Conservation (phyloP, 1,140 invertebrate species). For the Nixonia krombeini region DNA sequence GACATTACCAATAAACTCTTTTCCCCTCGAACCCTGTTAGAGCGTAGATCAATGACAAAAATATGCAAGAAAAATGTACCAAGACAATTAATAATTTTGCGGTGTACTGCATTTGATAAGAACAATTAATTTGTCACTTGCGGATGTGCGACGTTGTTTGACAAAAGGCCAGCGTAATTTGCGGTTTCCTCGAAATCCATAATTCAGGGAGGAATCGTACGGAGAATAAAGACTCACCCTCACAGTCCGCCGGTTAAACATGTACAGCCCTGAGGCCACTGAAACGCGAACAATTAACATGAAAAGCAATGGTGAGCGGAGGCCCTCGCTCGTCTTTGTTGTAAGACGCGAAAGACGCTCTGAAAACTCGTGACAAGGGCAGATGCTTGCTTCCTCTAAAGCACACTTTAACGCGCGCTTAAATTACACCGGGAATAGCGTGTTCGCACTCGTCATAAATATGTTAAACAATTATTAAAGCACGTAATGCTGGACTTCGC, state of each 20-base stretch:
- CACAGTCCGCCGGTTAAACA: conserved; percentile 4
- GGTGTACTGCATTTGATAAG: too few species aligned
- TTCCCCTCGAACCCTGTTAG: too few species aligned
- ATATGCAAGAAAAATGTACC: too few species aligned
- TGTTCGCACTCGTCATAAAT: conserved; percentile 19
- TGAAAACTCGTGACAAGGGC: conserved; percentile 51
- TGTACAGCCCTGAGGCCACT: conserved; percentile 17
- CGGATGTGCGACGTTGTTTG: too few species aligned
- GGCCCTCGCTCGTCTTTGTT: conserved; percentile 49
- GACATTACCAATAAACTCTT: too few species aligned
- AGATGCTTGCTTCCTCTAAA: conserved; percentile 48
- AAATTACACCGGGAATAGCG: conserved; percentile 43
- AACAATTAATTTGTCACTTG: too few species aligned
- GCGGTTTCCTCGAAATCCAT: conserved; percentile 24
- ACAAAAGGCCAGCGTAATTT: conserved; percentile 18
- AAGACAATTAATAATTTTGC: too few species aligned
- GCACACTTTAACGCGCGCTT: conserved; percentile 39
- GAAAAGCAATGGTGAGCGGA: conserved; percentile 19
- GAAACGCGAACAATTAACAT: conserved; percentile 38
- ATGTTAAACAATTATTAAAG: too few species aligned
- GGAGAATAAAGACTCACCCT: conserved; percentile 3
- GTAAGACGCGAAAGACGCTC: conserved; percentile 31
- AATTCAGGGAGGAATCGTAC: neutral
- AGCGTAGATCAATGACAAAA: too few species aligned
- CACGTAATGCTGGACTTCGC: too few species aligned